These are phyloP conservation scores for Rhynchophorus ferrugineus DNA, from an alignment of 1,140 invertebrate genomes.

Conservation along the genomic window DNA sequence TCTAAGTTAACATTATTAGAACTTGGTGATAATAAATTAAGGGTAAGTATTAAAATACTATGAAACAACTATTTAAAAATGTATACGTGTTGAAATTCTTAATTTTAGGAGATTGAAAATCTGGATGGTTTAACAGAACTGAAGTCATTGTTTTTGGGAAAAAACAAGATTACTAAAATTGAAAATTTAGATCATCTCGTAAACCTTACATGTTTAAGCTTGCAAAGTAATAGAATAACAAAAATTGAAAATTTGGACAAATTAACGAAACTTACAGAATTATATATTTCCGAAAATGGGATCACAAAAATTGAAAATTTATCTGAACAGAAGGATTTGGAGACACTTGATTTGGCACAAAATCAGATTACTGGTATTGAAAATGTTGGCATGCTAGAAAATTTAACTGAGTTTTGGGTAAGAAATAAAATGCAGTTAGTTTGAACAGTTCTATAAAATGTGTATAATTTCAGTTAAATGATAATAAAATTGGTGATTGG, in stretches of 20 bases:
- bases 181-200: constrained; percentile 74
- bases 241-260: constrained; percentile 81
- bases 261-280: constrained; percentile 68
- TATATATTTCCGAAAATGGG: constrained; percentile 94
- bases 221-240: constrained; percentile 84
- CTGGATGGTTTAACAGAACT: constrained; percentile 67
- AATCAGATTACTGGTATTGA: constrained; percentile 81
- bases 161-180: constrained; percentile 92
- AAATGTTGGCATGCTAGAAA: constrained; percentile 66
- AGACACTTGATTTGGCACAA: constrained; percentile 83
- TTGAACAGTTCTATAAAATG: not conserved
- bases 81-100: constrained; percentile 4
- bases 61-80: not conserved
- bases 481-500: constrained; percentile 87
- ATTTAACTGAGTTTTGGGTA: constrained; percentile 93
- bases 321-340: constrained; percentile 59
- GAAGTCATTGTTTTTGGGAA: constrained; percentile 79
- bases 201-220: constrained; percentile 74
- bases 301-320: constrained; percentile 70
- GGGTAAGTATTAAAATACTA: constrained; percentile 47
- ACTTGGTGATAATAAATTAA: constrained; percentile 90
- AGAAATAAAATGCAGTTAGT: constrained; percentile 25
- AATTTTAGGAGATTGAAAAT: constrained; percentile 73
- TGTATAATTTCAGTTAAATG: constrained; percentile 68
- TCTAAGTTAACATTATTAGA: constrained; percentile 79